A percentile compares a stretch with the other conserved stretches of the same genome.
These are phyloP conservation scores for Platycercus adscitus DNA, from an alignment of 2,113 vertebrate genomes.

Conservation along the genomic window DNA sequence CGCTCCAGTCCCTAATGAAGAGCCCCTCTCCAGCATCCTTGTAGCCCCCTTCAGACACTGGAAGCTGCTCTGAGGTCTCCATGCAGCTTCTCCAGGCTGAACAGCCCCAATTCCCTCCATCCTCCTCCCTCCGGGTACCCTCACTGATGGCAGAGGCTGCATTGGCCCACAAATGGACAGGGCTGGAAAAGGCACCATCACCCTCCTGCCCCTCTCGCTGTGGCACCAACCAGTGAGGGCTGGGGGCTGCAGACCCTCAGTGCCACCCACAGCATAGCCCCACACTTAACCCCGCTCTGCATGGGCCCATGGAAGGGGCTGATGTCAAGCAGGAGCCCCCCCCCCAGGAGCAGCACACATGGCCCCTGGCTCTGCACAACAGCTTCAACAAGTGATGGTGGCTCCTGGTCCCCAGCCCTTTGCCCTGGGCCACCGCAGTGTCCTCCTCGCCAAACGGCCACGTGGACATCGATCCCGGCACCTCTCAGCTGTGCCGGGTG, in stretches of 20 bases:
- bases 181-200: neutral
- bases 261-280: neutral
- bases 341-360: neutral
- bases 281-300: neutral
- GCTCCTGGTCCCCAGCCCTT: neutral
- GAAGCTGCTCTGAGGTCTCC: too few species aligned
- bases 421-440: accelerated
- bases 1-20: too few species aligned
- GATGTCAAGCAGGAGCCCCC: neutral
- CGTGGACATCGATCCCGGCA: accelerated
- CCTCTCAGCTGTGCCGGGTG: neutral
- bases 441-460: accelerated
- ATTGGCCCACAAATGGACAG: neutral
- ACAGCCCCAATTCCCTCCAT: neutral
- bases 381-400: neutral
- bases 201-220: neutral
- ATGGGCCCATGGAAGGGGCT: accelerated
- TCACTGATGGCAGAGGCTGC: neutral
- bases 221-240: neutral
- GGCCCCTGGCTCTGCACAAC: neutral
- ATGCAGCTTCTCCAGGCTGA: too few species aligned
- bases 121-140: neutral
- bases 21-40: too few species aligned
- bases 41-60: too few species aligned
- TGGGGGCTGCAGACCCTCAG: neutral